These are phyloP conservation scores for Palythoa grandiflora DNA, from an alignment of 92 coral and sea anemone species.

Conservation along the genomic window DNA sequence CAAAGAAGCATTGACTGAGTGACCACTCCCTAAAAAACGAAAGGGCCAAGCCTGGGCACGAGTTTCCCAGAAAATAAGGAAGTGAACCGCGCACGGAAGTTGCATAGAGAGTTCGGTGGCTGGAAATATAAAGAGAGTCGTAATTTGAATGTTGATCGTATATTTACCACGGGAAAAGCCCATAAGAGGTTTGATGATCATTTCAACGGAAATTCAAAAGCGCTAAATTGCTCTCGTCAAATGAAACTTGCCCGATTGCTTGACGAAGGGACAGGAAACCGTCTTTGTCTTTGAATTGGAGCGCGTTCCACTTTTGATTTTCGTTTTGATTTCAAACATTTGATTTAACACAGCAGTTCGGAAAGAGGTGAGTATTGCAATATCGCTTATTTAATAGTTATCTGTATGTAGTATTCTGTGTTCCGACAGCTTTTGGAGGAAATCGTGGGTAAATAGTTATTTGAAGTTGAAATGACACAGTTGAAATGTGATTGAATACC, in stretches of 20 bases:
- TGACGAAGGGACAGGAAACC: constrained; percentile 17
- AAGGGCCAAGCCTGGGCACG: constrained; percentile 16
- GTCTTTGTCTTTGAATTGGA: background rate
- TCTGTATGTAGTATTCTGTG: background rate
- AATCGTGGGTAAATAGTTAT: background rate
- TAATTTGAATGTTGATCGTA: background rate
- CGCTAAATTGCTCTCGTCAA: background rate
- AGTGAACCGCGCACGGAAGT: background rate
- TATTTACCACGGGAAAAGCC: constrained; percentile 33
- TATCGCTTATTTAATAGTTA: background rate
- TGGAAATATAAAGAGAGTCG: background rate
- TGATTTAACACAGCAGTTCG: too few relatives aligned
- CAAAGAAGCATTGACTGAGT: background rate
- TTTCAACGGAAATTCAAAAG: constrained; percentile 8
- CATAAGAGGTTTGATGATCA: background rate
- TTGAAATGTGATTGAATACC: background rate
- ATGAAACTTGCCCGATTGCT: background rate
- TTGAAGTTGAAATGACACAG: background rate
- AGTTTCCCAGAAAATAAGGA: background rate
- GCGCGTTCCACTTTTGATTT: constrained; percentile 4
- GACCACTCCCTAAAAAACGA: background rate
- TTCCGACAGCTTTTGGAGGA: background rate
- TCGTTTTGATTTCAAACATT: background rate
- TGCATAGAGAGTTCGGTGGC: background rate
- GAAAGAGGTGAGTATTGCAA: background rate